These are phyloP conservation scores for Clarias gariepinus DNA, from an alignment of 2,113 vertebrate species.

Conservation along the genomic window DNA sequence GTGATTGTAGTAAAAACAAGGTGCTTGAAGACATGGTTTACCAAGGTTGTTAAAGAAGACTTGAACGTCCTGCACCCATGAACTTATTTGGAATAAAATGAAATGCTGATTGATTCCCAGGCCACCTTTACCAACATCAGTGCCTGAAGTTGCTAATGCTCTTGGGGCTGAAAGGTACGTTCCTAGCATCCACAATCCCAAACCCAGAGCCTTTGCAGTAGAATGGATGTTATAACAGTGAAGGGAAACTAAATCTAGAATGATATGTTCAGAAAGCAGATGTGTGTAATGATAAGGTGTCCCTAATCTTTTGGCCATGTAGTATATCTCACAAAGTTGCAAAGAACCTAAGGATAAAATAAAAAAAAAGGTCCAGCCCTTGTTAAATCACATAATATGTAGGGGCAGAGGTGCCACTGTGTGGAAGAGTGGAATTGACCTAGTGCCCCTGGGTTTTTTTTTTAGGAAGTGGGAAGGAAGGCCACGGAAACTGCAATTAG, in stretches of 20 bases:
- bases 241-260: background rate
- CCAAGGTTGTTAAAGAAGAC: background rate
- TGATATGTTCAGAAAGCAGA: background rate
- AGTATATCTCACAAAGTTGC: background rate
- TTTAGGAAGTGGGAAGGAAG: background rate
- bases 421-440: background rate
- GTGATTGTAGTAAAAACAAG: background rate
- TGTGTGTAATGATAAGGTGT: background rate
- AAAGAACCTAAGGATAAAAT: background rate
- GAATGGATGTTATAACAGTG: background rate
- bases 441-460: background rate
- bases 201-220: background rate
- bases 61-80: background rate
- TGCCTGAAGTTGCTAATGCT: background rate
- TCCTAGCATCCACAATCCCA: background rate
- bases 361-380: background rate
- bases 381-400: no score
- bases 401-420: no score
- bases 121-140: background rate
- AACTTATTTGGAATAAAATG: no score
- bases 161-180: background rate
- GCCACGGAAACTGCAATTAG: background rate
- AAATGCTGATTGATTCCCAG: no score
- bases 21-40: background rate
- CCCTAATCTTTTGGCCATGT: background rate